Conservation (phyloP, 2,113 vertebrate genomes). For the Urocynchramus pylzowi region DNA sequence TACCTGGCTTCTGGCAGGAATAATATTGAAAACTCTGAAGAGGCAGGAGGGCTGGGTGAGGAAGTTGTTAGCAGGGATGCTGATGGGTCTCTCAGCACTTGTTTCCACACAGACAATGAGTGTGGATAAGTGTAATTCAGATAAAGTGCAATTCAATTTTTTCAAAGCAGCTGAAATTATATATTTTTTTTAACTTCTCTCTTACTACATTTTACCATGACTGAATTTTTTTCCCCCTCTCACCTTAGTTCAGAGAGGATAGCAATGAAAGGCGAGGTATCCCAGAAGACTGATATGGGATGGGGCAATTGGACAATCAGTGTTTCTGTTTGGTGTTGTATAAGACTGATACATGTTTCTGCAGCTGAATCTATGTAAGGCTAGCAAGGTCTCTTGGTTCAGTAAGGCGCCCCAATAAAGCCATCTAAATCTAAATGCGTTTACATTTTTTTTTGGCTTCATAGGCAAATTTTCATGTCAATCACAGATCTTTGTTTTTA, state of each 20-base stretch:
- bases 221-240: not conserved
- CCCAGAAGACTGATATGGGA: not conserved
- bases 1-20: not conserved
- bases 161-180: not conserved
- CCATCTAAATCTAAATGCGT: not conserved
- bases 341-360: not conserved
- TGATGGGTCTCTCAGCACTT: not conserved
- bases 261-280: not conserved
- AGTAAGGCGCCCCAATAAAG: not conserved
- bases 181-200: not conserved
- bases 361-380: not conserved
- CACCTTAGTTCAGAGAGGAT: not conserved
- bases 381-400: not conserved
- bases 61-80: not conserved
- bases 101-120: not conserved
- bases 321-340: not conserved
- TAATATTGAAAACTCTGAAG: not conserved
- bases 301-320: not conserved
- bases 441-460: not conserved
- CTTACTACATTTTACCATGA: not conserved
- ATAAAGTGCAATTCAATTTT: not conserved
- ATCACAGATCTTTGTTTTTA: constrained; percentile 12
- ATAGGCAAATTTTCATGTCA: not conserved
- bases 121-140: not conserved
- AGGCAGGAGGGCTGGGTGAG: not conserved